Conservation (phyloP, 53 echinoderm and acorn worm species). For the Arbacia lixula region DNA sequence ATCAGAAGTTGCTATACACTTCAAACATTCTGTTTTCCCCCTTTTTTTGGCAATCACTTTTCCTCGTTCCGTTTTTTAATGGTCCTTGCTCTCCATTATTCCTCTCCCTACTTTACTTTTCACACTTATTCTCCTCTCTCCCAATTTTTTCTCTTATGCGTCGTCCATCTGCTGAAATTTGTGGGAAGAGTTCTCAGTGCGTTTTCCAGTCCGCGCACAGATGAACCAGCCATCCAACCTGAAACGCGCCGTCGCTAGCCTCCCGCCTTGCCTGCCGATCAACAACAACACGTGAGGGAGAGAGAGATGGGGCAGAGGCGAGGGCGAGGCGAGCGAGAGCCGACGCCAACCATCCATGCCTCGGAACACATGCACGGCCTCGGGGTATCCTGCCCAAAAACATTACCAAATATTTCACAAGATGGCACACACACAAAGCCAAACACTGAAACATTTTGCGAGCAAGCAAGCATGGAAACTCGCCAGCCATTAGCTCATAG, state of each 20-base stretch:
- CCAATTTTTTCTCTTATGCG: not conserved
- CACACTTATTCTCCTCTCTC: not conserved
- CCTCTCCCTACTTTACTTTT: not conserved
- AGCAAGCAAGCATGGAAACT: not conserved
- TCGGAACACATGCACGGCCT: slow-evolving; percentile 38
- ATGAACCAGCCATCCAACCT: slow-evolving; percentile 40
- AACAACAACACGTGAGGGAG: slow-evolving; percentile 1
- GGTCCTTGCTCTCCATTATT: not conserved
- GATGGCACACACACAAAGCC: not conserved
- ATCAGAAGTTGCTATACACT: too few species aligned
- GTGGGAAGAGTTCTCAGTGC: not conserved
- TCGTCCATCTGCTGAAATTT: not conserved
- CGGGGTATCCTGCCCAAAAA: slow-evolving; percentile 13
- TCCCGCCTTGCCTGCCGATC: not conserved
- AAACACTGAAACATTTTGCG: slow-evolving; percentile 42
- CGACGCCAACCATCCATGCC: slow-evolving; percentile 1
- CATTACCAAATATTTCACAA: not conserved
- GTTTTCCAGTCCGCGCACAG: not conserved
- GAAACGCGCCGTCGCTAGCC: not conserved
- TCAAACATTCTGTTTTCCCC: too few species aligned
- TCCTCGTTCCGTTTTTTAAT: too few species aligned
- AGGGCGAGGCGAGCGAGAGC: not conserved
- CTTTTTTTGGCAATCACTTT: too few species aligned
- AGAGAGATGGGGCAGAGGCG: not conserved
- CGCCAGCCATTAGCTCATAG: slow-evolving; percentile 1